Conservation (phyloP, 2,888 invertebrate genomes). For the Cephus pulcher region DNA sequence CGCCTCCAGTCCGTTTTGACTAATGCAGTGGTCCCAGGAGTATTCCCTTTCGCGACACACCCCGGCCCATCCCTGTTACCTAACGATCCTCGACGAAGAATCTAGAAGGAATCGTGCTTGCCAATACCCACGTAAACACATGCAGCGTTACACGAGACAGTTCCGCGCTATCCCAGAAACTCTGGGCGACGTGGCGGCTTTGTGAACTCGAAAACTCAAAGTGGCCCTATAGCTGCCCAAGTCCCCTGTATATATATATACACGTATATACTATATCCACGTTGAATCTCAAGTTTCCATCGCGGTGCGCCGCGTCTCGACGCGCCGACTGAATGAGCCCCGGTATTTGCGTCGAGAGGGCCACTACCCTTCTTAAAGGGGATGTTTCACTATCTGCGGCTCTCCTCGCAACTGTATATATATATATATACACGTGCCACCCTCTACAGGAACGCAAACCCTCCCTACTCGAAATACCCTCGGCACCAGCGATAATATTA, state of each 20-base stretch:
- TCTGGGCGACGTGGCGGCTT: background rate
- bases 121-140: background rate
- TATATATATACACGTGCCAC: background rate
- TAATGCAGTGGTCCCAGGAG: background rate
- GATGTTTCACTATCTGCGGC: conserved; percentile 6
- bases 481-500: conserved; percentile 3
- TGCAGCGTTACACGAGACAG: background rate
- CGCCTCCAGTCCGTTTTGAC: background rate
- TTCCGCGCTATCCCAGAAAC: background rate
- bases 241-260: no score
- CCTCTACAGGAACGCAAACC: background rate
- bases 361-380: conserved; percentile 17
- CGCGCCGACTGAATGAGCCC: background rate
- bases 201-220: background rate
- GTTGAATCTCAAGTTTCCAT: conserved; percentile 3
- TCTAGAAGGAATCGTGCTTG: background rate
- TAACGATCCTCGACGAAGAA: background rate
- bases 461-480: background rate
- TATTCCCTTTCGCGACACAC: background rate
- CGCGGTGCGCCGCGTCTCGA: background rate
- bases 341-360: conserved; percentile 11
- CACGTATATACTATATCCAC: background rate
- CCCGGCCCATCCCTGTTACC: background rate
- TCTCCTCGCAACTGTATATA: background rate
- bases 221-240: background rate